These are phyloP conservation scores for Setophaga kirtlandii DNA, from an alignment of 2,113 vertebrate genomes.

Conservation along the genomic window DNA sequence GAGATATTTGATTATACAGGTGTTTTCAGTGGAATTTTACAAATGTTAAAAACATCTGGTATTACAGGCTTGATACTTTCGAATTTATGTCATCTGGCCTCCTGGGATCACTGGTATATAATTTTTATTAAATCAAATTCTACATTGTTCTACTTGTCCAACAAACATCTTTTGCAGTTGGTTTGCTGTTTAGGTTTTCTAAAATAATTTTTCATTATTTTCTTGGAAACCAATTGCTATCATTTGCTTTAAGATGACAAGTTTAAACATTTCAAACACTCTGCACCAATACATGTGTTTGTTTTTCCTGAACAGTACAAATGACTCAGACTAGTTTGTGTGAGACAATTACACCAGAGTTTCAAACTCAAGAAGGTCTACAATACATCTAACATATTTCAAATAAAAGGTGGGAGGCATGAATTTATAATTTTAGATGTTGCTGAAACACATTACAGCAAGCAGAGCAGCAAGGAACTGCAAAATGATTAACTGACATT, in stretches of 20 bases:
- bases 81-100: not conserved
- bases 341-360: not conserved
- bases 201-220: not conserved
- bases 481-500: slow-evolving; percentile 21
- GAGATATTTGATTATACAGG: not conserved
- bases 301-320: not conserved
- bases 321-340: not conserved
- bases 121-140: not conserved
- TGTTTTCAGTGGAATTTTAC: not conserved
- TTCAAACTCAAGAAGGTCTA: not conserved
- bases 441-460: slow-evolving; percentile 5
- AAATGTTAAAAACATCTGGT: not conserved
- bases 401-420: slow-evolving; percentile 10
- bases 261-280: not conserved
- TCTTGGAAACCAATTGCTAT: not conserved
- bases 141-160: not conserved
- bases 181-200: not conserved
- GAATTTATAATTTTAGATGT: slow-evolving; percentile 29
- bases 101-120: not conserved
- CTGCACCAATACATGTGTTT: not conserved
- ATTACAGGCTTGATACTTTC: not conserved
- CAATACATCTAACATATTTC: not conserved
- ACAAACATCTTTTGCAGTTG: not conserved
- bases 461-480: slow-evolving; percentile 32
- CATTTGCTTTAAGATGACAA: not conserved